phyloP scores from a whole-genome alignment of 2,888 invertebrate species.

The Cheilosia variabilis region DNA sequence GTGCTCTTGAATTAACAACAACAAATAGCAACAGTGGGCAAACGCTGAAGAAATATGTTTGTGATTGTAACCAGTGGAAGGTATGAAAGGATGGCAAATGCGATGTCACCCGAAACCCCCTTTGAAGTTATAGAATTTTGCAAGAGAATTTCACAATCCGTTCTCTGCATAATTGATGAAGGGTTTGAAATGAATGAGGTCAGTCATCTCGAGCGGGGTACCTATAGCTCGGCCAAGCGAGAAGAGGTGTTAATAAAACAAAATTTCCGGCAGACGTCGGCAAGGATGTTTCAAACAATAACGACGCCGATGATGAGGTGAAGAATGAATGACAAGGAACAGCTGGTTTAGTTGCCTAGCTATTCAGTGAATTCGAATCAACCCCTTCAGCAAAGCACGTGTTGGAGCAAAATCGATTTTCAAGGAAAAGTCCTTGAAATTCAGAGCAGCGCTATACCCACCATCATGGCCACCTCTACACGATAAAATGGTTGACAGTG shows the following conservation, averaged over 20 bases:
- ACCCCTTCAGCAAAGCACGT: slow-evolving; percentile 12
- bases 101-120: slow-evolving; percentile 9
- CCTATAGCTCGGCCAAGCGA: background rate
- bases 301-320: background rate
- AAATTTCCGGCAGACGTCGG: slow-evolving; percentile 35
- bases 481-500: background rate
- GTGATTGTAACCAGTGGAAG: background rate
- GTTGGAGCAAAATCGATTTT: slow-evolving; percentile 54
- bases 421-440: slow-evolving; percentile 56
- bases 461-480: background rate
- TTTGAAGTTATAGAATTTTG: slow-evolving; percentile 32
- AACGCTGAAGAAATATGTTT: slow-evolving; percentile 37
- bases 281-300: slow-evolving; percentile 10
- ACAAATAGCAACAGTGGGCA: slow-evolving; percentile 47
- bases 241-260: background rate
- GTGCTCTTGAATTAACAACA: slow-evolving; percentile 64
- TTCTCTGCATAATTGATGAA: slow-evolving; percentile 3
- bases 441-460: background rate
- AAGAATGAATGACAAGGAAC: slow-evolving; percentile 25
- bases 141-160: slow-evolving; percentile 26
- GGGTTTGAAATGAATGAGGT: slow-evolving; percentile 30
- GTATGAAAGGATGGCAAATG: slow-evolving; percentile 15
- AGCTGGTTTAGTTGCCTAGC: slow-evolving; percentile 27
- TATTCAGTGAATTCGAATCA: slow-evolving; percentile 29
- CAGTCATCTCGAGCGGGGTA: slow-evolving; percentile 35